A percentile compares a stretch with the other conserved stretches of the same genome.
phyloP scores from a whole-genome alignment of 2,113 vertebrate genomes.

The Actinemys pallida region DNA sequence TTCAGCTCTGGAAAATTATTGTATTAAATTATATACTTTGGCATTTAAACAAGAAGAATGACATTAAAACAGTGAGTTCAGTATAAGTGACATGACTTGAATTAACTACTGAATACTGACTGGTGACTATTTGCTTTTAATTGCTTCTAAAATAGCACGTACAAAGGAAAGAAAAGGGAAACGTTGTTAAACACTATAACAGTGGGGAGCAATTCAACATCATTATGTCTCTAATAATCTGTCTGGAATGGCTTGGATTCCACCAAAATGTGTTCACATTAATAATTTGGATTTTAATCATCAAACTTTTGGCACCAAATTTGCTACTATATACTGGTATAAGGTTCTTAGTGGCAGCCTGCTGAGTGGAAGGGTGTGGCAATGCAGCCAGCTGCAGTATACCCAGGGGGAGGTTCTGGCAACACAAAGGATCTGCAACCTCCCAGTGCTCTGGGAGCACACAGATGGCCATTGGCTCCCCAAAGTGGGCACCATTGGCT shows the following conservation, averaged over 20 bases:
- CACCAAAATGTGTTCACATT: not conserved
- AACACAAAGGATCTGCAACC: not conserved
- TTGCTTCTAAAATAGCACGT: not conserved
- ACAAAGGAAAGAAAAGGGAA: not conserved
- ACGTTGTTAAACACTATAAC: not conserved
- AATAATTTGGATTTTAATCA: not conserved
- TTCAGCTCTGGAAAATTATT: not conserved
- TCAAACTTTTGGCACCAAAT: not conserved
- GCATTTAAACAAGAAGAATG: not conserved
- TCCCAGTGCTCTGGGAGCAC: no score
- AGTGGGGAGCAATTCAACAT: not conserved
- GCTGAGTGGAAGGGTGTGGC: not conserved
- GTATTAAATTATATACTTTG: not conserved
- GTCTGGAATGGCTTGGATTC: not conserved
- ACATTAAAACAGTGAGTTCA: not conserved
- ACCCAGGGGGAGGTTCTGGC: not conserved
- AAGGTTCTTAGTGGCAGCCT: not conserved
- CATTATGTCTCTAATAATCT: not conserved
- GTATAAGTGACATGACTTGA: not conserved
- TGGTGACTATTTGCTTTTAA: not conserved
- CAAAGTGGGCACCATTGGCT: fast-evolving
- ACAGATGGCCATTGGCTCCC: not conserved
- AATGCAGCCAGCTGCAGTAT: not conserved
- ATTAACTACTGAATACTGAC: not conserved
- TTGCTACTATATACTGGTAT: not conserved